Percentiles rank a stretch among this genome's conserved stretches.
phyloP scores from a whole-genome alignment of 2,888 invertebrate species.

The Orchesella flavescens region DNA sequence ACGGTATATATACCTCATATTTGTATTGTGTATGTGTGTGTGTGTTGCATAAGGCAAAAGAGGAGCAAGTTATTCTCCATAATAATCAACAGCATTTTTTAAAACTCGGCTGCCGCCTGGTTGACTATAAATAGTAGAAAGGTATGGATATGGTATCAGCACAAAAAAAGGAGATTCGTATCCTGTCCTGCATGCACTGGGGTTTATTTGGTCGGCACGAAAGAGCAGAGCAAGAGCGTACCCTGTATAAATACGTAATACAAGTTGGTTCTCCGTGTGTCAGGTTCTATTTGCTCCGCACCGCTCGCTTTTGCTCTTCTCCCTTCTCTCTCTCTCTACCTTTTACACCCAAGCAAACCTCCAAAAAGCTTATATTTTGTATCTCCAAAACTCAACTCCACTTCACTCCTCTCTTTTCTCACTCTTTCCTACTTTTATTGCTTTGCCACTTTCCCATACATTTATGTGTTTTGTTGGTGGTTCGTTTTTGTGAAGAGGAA shows the following conservation, averaged over 20 bases:
- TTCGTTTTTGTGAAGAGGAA: too few species aligned
- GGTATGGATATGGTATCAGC: not conserved
- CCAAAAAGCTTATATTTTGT: too few species aligned
- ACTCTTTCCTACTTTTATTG: slow-evolving; percentile 7
- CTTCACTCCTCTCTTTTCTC: slow-evolving; percentile 3
- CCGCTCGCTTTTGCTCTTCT: not conserved
- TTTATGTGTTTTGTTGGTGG: too few species aligned
- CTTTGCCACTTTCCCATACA: not conserved
- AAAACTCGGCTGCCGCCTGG: slow-evolving; percentile 21
- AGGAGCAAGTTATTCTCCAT: slow-evolving; percentile 1
- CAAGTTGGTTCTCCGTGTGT: too few species aligned
- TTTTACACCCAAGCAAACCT: too few species aligned
- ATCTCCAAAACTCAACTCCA: not conserved
- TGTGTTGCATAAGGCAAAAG: not conserved
- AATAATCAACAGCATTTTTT: slow-evolving; percentile 4
- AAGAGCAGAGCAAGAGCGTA: too few species aligned
- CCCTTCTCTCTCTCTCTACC: not conserved
- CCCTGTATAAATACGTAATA: too few species aligned
- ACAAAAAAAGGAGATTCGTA: not conserved
- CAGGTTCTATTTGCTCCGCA: not conserved
- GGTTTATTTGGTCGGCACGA: too few species aligned
- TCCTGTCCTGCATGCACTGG: not conserved
- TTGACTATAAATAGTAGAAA: slow-evolving; percentile 44
- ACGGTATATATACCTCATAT: not conserved
- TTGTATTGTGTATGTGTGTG: not conserved